Percentiles rank a stretch among this genome's conserved stretches.
Conservation (phyloP, 2,113 vertebrate species). For the Emydocephalus ijimae region DNA sequence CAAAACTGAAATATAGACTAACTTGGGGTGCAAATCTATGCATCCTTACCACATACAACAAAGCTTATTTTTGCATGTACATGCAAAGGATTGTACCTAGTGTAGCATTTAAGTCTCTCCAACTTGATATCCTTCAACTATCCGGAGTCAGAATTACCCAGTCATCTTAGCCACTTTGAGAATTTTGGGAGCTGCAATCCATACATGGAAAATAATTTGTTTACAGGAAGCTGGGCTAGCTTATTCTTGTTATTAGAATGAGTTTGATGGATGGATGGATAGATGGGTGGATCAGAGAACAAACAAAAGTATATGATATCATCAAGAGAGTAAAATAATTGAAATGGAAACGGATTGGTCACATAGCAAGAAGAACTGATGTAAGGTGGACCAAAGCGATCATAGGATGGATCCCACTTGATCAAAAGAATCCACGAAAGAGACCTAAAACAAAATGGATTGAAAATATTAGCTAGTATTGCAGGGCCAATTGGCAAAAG, state of each 20-base stretch:
- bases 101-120: not conserved
- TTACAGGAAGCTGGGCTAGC: not conserved
- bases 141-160: not conserved
- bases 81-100: not conserved
- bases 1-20: not conserved
- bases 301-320: not conserved
- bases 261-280: not conserved
- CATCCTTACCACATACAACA: not conserved
- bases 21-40: not conserved
- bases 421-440: not conserved
- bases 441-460: not conserved
- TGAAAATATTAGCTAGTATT: not conserved
- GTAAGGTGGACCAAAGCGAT: not conserved
- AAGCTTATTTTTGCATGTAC: not conserved
- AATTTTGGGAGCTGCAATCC: not conserved
- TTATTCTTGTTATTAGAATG: not conserved
- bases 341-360: not conserved
- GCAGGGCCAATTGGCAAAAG: not conserved
- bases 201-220: not conserved
- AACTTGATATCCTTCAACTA: not conserved
- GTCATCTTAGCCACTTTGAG: not conserved
- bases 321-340: not conserved
- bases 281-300: not conserved
- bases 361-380: not conserved
- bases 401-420: not conserved